Conservation (phyloP, 2,888 invertebrate species). For the Aleiodes leptofemur region DNA sequence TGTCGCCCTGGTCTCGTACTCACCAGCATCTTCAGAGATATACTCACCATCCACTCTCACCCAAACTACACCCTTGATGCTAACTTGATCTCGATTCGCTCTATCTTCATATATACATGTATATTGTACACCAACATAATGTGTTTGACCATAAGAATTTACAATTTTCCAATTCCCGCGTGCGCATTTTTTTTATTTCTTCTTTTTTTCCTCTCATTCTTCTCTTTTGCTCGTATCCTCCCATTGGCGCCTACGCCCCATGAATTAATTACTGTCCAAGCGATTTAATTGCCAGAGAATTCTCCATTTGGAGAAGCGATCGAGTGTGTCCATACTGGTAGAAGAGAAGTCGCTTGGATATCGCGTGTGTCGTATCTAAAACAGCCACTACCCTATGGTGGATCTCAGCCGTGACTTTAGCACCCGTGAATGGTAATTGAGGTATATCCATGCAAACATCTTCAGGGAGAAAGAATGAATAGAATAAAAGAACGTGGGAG, state of each 20-base stretch:
- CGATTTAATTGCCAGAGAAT: constrained; percentile 70
- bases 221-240: constrained; percentile 11
- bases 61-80: constrained; percentile 39
- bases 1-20: constrained; percentile 63
- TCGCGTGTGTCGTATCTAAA: constrained; percentile 41
- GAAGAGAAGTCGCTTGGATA: constrained; percentile 19
- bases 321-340: constrained; percentile 38
- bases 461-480: constrained; percentile 1
- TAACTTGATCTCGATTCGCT: constrained; percentile 33
- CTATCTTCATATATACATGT: no score
- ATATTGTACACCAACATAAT: no score
- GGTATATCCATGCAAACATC: constrained; percentile 26
- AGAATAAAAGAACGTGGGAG: neutral
- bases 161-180: constrained; percentile 65
- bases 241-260: constrained; percentile 65
- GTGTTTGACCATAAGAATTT: no score
- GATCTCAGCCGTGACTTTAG: constrained; percentile 21
- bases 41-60: constrained; percentile 52
- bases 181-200: neutral
- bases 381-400: constrained; percentile 12
- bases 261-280: constrained; percentile 69
- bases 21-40: constrained; percentile 48
- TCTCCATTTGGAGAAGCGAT: constrained; percentile 39
- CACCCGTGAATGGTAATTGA: constrained; percentile 40
- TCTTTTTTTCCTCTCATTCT: no score